phyloP scores from a whole-genome alignment of 1,140 invertebrate species.

The Formica exsecta region DNA sequence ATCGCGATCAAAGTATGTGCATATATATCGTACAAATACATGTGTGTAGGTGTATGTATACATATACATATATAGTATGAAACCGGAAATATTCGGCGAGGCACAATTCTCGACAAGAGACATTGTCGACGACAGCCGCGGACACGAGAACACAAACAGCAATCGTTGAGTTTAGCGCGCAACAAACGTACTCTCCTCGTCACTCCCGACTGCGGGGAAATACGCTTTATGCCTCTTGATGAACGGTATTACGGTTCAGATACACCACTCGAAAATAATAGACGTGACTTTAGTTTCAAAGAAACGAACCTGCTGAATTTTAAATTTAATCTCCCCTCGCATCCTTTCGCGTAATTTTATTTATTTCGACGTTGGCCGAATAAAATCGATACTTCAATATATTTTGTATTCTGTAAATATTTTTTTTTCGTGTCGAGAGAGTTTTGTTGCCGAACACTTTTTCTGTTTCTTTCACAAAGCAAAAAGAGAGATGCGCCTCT shows the following conservation, averaged over 20 bases:
- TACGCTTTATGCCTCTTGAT: slow-evolving; percentile 6
- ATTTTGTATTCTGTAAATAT: slow-evolving; percentile 21
- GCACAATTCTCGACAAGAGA: slow-evolving; percentile 50
- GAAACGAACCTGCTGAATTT: slow-evolving; percentile 21
- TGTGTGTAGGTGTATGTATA: not conserved
- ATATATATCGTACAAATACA: not conserved
- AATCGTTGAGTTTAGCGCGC: slow-evolving; percentile 67
- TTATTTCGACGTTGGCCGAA: not conserved
- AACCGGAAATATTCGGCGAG: slow-evolving; percentile 66
- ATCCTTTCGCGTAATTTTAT: not conserved
- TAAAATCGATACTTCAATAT: slow-evolving; percentile 24
- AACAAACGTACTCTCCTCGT: slow-evolving; percentile 38
- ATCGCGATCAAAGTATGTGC: not conserved
- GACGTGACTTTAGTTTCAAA: not conserved
- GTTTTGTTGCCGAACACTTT: not conserved
- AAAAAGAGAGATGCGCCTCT: slow-evolving; percentile 1
- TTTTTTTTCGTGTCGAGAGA: not conserved
- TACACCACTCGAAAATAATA: slow-evolving; percentile 24
- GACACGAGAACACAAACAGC: slow-evolving; percentile 62
- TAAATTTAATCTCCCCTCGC: slow-evolving; percentile 19
- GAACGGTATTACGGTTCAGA: not conserved
- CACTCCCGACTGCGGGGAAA: slow-evolving; percentile 23
- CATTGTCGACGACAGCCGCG: slow-evolving; percentile 66
- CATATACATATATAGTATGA: not conserved
- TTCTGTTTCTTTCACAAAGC: slow-evolving; percentile 3